Percentiles rank a stretch among this genome's conserved stretches.
phyloP scores from a whole-genome alignment of 2,888 invertebrate species.

The Campoplex capitator region DNA sequence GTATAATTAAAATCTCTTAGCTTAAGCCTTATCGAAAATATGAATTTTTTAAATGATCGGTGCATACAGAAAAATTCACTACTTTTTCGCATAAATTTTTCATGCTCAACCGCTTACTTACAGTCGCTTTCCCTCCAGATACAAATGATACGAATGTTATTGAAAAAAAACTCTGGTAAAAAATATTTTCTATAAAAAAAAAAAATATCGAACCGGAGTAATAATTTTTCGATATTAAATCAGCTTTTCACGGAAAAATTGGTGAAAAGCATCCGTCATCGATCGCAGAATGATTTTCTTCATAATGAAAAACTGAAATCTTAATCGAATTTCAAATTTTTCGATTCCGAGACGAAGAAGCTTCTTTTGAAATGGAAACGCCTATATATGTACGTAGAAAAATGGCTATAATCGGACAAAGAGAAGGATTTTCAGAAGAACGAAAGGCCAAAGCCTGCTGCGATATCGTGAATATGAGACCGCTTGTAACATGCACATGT shows the following conservation, averaged over 20 bases:
- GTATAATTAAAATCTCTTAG: no score
- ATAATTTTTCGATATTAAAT: background rate
- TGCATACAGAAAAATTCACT: no score
- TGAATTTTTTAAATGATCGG: no score
- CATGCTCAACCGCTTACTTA: no score
- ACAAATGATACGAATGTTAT: no score
- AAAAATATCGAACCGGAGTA: background rate
- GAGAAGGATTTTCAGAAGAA: conserved; percentile 46
- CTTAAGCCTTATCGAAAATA: no score
- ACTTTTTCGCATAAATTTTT: no score
- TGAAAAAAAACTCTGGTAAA: no score
- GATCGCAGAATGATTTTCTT: background rate
- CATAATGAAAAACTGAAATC: background rate
- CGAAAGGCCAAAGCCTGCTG: conserved; percentile 10
- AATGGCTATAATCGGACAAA: conserved; percentile 45
- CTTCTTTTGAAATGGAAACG: background rate
- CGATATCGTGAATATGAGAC: conserved; percentile 34
- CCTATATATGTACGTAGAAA: background rate
- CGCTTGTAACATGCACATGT: background rate
- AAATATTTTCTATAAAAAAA: background rate
- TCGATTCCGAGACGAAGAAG: background rate
- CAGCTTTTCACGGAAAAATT: background rate
- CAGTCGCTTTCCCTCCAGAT: no score
- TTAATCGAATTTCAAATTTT: background rate
- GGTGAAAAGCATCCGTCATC: background rate